These are phyloP conservation scores for Sclerodermus sp. DNA, from an alignment of 2,888 invertebrate genomes.

Conservation along the genomic window DNA sequence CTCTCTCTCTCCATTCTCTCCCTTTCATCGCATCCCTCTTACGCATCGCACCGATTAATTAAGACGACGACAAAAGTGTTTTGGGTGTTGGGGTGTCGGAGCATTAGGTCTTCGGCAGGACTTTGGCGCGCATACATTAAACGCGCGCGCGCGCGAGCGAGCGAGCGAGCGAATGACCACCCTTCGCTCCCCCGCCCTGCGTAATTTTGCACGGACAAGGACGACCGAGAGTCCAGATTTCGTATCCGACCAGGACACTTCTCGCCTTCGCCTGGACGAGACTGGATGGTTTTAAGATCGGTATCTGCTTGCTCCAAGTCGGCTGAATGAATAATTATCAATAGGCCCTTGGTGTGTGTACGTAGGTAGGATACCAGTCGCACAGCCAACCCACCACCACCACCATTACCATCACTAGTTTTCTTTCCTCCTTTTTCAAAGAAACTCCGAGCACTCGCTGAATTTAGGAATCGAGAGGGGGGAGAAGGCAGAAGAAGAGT, in stretches of 20 bases:
- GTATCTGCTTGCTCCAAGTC: conserved; percentile 29
- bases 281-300: conserved; percentile 47
- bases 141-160: not conserved
- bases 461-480: too few species aligned
- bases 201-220: not conserved
- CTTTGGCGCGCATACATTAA: conserved; percentile 33
- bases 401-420: too few species aligned
- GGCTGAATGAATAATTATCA: not conserved
- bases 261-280: conserved; percentile 42
- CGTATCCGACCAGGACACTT: conserved; percentile 46
- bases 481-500: too few species aligned
- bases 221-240: conserved; percentile 32
- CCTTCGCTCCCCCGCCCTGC: too few species aligned
- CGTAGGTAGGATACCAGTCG: too few species aligned
- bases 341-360: not conserved
- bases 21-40: not conserved
- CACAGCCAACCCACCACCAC: too few species aligned
- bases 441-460: too few species aligned
- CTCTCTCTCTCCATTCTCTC: not conserved
- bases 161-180: not conserved
- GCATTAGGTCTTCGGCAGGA: conserved; percentile 49
- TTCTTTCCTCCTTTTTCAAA: not conserved
- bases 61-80: too few species aligned
- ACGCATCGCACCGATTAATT: not conserved
- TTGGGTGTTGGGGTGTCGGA: conserved; percentile 34